Conservation (phyloP, 2,888 invertebrate species). For the Doris montereyensis region DNA sequence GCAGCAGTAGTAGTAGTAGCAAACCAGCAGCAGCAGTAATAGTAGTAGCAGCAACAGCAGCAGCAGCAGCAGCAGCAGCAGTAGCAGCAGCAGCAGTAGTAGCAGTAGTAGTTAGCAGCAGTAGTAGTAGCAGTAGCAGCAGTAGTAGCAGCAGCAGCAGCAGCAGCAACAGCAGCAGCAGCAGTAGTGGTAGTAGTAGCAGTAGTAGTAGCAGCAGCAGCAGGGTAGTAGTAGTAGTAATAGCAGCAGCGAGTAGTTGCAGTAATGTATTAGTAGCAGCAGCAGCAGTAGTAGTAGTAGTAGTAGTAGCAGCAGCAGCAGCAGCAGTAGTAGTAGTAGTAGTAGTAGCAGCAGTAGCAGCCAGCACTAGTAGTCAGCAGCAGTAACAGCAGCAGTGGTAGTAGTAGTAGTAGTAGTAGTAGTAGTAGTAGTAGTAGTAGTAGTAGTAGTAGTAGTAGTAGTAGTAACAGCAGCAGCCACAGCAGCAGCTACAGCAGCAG, state of each 20-base stretch:
- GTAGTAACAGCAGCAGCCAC: no score
- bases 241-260: no score
- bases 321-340: background rate
- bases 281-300: background rate
- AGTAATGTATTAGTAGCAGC: no score
- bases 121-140: background rate
- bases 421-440: constrained; percentile 30
- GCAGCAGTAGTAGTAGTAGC: no score
- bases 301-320: background rate
- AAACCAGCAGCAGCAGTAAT: background rate
- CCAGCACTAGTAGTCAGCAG: no score
- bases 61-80: background rate
- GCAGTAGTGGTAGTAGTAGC: background rate
- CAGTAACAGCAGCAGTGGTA: constrained; percentile 13
- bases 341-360: background rate
- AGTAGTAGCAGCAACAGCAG: background rate
- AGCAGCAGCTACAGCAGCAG: no score
- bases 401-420: constrained; percentile 31
- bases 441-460: constrained; percentile 27
- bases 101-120: background rate
- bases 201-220: constrained; percentile 2
- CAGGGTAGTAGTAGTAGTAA: background rate
- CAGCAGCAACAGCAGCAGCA: background rate
- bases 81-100: background rate
- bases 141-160: background rate